These are phyloP conservation scores for Ranitomeya imitator DNA, from an alignment of 2,113 vertebrate genomes.

Conservation along the genomic window DNA sequence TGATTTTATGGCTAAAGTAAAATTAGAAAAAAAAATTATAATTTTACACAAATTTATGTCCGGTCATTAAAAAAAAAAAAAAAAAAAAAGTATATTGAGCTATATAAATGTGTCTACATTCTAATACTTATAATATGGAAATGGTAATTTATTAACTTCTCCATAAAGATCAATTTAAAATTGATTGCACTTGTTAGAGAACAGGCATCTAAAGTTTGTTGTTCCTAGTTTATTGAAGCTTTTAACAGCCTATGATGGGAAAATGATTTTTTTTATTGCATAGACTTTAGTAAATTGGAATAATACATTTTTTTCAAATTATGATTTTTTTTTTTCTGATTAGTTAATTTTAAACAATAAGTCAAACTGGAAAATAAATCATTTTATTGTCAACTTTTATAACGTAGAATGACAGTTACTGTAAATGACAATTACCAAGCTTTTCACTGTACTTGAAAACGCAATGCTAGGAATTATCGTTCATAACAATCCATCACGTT, in stretches of 20 bases:
- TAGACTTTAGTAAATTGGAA: not conserved
- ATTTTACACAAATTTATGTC: too few species aligned
- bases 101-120: not conserved
- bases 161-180: not conserved
- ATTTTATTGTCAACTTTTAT: slow-evolving; percentile 83
- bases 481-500: slow-evolving; percentile 83
- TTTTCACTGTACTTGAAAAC: slow-evolving; percentile 78
- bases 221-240: not conserved
- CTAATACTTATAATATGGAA: not conserved
- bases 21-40: too few species aligned
- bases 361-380: slow-evolving; percentile 83
- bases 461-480: slow-evolving; percentile 86
- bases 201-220: not conserved
- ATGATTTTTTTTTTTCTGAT: slow-evolving; percentile 75
- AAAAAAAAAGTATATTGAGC: not conserved
- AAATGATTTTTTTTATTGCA: not conserved
- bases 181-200: not conserved
- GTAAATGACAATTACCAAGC: slow-evolving; percentile 84
- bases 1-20: not conserved
- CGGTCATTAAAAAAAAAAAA: not conserved
- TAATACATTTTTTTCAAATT: not conserved
- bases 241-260: not conserved
- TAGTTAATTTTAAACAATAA: slow-evolving; percentile 83
- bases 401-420: slow-evolving; percentile 84
- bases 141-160: not conserved